A percentile compares a stretch with the other conserved stretches of the same genome.
Evolutionary conservation across 2,113 vertebrate genomes (phyloP).

Genomic region (Boleophthalmus pectinirostris): DNA sequence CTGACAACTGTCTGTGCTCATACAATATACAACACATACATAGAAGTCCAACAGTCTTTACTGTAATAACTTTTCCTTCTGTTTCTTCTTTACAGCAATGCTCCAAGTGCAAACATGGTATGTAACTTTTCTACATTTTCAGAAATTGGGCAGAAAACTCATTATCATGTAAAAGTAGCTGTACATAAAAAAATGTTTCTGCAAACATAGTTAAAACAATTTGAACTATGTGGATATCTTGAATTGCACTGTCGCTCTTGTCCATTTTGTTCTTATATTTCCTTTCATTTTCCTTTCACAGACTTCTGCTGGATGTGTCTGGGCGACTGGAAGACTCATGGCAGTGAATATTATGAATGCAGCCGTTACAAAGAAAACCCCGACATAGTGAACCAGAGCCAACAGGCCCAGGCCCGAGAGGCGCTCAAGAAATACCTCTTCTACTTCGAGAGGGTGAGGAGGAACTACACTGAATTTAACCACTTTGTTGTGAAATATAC

Average conservation of each 20-base stretch:
- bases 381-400: conserved; percentile 99
- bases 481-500: too few relatives aligned
- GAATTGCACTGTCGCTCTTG: neutral
- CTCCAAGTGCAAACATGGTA: conserved; percentile 99
- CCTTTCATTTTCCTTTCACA: conserved; percentile 39
- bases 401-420: conserved; percentile 98
- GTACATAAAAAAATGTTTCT: neutral
- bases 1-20: too few relatives aligned
- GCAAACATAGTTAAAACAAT: neutral
- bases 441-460: conserved; percentile 98
- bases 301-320: conserved; percentile 99
- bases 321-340: conserved; percentile 98
- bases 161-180: neutral
- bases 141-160: neutral
- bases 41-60: too few relatives aligned
- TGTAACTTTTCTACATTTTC: conserved; percentile 37
- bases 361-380: conserved; percentile 99
- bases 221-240: neutral
- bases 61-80: neutral
- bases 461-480: neutral
- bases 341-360: conserved; percentile 99
- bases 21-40: neutral
- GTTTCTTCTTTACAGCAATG: conserved; percentile 89
- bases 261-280: neutral
- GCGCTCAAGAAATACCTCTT: conserved; percentile 99